Conservation (phyloP, 2,888 invertebrate species). For the Eupithecia vulgata region DNA sequence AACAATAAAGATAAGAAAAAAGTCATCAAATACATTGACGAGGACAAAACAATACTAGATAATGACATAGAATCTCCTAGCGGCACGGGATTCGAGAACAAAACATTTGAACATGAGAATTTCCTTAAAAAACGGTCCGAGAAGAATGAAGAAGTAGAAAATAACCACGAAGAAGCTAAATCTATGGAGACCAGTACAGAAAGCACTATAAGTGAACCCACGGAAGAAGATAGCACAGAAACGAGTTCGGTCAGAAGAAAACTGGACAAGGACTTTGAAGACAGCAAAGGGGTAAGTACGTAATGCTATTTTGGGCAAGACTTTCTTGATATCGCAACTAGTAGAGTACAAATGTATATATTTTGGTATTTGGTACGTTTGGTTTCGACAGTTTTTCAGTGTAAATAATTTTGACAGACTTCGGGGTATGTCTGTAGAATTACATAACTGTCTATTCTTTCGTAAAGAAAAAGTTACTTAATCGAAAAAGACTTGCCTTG, state of each 20-base stretch:
- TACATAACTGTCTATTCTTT: not conserved
- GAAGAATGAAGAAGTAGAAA: constrained; percentile 47
- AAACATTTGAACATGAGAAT: constrained; percentile 79
- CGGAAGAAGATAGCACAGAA: constrained; percentile 74
- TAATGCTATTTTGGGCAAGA: constrained; percentile 11
- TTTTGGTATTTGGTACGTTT: not conserved
- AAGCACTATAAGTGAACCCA: constrained; percentile 73
- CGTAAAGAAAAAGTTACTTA: not conserved
- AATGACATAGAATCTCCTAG: constrained; percentile 78
- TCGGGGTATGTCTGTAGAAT: not conserved
- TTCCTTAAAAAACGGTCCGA: constrained; percentile 76
- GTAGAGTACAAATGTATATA: not conserved
- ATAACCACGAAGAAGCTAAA: constrained; percentile 62
- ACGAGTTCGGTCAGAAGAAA: constrained; percentile 71
- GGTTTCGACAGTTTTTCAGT: not conserved
- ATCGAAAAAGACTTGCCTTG: constrained; percentile 22
- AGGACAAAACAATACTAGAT: constrained; percentile 68
- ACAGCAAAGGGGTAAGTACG: constrained; percentile 72
- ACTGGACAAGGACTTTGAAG: constrained; percentile 72
- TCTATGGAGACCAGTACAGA: constrained; percentile 80
- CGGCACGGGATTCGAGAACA: constrained; percentile 79
- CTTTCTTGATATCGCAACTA: constrained; percentile 21
- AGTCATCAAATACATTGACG: constrained; percentile 73
- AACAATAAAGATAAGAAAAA: constrained; percentile 60
- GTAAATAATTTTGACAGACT: not conserved